Evolutionary conservation across 2,888 invertebrate species (phyloP).

Genomic region (Keiferia lycopersicella): DNA sequence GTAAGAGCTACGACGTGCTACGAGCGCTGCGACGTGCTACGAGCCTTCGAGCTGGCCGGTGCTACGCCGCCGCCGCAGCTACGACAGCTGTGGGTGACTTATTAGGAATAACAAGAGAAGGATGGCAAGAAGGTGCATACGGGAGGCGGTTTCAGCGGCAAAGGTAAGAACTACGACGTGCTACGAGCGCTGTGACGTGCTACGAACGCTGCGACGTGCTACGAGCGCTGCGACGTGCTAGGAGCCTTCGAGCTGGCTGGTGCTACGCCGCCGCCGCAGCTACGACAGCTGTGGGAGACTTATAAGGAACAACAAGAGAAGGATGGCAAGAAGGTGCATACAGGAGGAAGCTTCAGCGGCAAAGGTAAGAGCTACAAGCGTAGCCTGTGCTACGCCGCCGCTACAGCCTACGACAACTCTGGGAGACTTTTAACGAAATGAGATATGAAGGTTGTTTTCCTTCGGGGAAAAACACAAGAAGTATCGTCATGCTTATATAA

Average conservation of each 20-base stretch:
- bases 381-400: background rate
- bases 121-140: slow-evolving; percentile 95
- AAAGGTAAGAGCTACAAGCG: background rate
- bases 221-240: no score
- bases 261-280: slow-evolving; percentile 87
- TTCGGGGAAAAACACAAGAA: no score
- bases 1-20: slow-evolving; percentile 71
- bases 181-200: slow-evolving; percentile 83
- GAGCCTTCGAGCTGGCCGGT: slow-evolving; percentile 94
- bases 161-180: slow-evolving; percentile 73
- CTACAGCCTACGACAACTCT: background rate
- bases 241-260: slow-evolving; percentile 82
- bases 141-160: slow-evolving; percentile 97
- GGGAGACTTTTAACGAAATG: background rate
- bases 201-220: slow-evolving; percentile 74
- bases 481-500: no score
- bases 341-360: slow-evolving; percentile 6
- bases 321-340: background rate
- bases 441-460: no score
- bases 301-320: slow-evolving; percentile 95
- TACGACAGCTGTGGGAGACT: slow-evolving; percentile 91
- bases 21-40: slow-evolving; percentile 85
- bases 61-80: slow-evolving; percentile 89
- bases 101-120: slow-evolving; percentile 93
- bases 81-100: slow-evolving; percentile 91